Evolutionary conservation across 2,113 vertebrate species (phyloP).

Genomic region (Dermatemys mawii): DNA sequence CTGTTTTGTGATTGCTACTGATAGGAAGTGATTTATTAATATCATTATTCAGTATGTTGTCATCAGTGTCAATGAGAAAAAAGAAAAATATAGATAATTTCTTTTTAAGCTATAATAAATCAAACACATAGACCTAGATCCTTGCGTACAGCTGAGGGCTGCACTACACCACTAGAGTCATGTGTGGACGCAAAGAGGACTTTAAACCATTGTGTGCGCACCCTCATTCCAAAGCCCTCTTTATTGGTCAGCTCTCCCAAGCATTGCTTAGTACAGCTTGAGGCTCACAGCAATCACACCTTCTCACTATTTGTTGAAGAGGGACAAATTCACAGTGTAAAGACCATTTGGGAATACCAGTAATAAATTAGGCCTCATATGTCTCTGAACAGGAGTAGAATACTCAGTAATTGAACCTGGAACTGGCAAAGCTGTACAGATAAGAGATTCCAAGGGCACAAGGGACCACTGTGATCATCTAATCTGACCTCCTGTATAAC

Average conservation of each 20-base stretch:
- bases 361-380: background rate
- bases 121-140: background rate
- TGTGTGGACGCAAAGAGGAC: background rate
- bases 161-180: rapidly evolving
- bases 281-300: background rate
- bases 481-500: too few species aligned
- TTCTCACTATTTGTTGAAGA: background rate
- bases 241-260: background rate
- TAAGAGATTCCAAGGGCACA: background rate
- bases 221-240: background rate
- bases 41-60: background rate
- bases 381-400: background rate
- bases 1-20: background rate
- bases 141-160: background rate
- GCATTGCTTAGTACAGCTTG: background rate
- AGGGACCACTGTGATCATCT: too few species aligned
- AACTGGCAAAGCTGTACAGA: background rate
- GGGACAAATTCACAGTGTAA: background rate
- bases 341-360: background rate
- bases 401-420: background rate
- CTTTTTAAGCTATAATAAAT: background rate
- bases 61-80: background rate
- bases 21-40: background rate
- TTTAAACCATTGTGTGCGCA: background rate
- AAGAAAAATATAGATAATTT: background rate